These are phyloP conservation scores for Agrotis ipsilon DNA, from an alignment of 2,888 invertebrate species.

Conservation along the genomic window DNA sequence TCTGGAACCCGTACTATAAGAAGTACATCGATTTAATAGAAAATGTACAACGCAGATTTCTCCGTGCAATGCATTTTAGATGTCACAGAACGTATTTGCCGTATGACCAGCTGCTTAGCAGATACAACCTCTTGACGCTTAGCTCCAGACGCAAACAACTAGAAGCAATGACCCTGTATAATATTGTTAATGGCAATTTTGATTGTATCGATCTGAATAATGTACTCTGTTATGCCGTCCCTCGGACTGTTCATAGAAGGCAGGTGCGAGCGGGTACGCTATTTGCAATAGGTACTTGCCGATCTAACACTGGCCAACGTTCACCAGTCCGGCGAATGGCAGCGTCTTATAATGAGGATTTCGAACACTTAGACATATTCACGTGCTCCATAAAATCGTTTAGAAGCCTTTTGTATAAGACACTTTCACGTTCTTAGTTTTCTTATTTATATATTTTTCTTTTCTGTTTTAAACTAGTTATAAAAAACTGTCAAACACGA, in stretches of 20 bases:
- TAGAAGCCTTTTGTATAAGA: neutral
- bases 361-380: constrained; percentile 20
- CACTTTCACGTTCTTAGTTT: neutral
- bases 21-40: neutral
- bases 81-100: neutral
- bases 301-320: constrained; percentile 8
- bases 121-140: neutral
- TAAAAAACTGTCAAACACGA: neutral
- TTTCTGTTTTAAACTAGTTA: neutral
- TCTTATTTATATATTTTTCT: neutral
- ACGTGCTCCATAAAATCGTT: constrained; percentile 8
- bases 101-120: neutral
- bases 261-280: constrained; percentile 9
- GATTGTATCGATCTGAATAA: constrained; percentile 8
- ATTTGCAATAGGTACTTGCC: constrained; percentile 7
- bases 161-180: constrained; percentile 8
- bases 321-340: constrained; percentile 12
- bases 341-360: neutral
- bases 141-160: neutral
- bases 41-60: neutral
- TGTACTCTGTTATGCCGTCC: constrained; percentile 12
- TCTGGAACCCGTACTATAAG: neutral
- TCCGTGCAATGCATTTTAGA: neutral
- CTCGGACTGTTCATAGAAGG: constrained; percentile 8
- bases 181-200: constrained; percentile 4